A percentile compares a stretch with the other conserved stretches of the same genome.
phyloP scores from a whole-genome alignment of 2,888 invertebrate genomes.

The Sesia bembeciformis region DNA sequence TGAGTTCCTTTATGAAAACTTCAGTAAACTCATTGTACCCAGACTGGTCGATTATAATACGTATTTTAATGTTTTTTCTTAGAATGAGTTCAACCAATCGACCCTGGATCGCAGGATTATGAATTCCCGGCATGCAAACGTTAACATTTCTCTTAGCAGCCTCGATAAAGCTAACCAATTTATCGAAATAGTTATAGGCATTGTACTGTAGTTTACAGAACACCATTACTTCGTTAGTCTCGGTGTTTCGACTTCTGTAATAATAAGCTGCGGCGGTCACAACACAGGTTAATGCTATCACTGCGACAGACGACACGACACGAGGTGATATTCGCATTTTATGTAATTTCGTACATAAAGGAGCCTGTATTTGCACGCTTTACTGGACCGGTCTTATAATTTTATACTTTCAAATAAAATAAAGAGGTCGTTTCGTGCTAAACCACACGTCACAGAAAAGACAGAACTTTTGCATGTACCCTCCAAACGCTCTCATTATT shows the following conservation, averaged over 20 bases:
- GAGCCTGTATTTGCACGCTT: conserved; percentile 16
- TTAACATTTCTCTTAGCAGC: conserved; percentile 46
- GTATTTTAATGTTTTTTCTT: conserved; percentile 47
- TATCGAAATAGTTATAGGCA: conserved; percentile 60
- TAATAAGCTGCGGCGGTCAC: conserved; percentile 59
- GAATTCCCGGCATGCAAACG: conserved; percentile 65
- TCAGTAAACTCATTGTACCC: conserved; percentile 55
- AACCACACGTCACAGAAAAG: background rate
- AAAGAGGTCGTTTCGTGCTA: conserved; percentile 35
- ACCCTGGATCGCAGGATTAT: conserved; percentile 62
- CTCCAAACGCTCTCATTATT: background rate
- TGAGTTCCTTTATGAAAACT: conserved; percentile 52
- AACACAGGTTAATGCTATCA: conserved; percentile 53
- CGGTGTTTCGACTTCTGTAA: conserved; percentile 45
- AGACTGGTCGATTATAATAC: conserved; percentile 52
- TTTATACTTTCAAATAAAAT: conserved; percentile 48
- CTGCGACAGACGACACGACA: conserved; percentile 53
- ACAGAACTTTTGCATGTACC: background rate
- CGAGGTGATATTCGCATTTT: conserved; percentile 56
- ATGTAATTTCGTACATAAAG: conserved; percentile 52
- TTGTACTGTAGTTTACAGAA: conserved; percentile 66
- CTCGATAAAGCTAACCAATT: conserved; percentile 56
- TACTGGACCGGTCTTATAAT: conserved; percentile 38
- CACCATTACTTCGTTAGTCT: conserved; percentile 66
- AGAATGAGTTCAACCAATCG: conserved; percentile 47